phyloP scores from a whole-genome alignment of 2,888 invertebrate genomes.

The Phymatocera aterrima region DNA sequence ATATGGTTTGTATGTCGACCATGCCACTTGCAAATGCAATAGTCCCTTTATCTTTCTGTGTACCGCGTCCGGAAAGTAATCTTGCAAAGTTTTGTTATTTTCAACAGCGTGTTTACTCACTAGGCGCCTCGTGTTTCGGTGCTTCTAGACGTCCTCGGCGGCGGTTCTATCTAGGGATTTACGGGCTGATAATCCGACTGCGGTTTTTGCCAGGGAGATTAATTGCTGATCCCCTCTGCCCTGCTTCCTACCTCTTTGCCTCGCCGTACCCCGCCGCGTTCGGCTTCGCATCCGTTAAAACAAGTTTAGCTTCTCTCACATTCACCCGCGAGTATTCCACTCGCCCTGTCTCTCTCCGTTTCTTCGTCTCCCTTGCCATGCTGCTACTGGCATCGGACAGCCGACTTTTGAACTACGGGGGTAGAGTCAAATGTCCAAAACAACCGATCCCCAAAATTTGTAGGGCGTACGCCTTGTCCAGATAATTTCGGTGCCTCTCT shows the following conservation, averaged over 20 bases:
- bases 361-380: not conserved
- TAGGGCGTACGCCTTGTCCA: constrained; percentile 28
- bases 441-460: constrained; percentile 44
- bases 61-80: constrained; percentile 37
- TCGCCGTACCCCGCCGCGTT: constrained; percentile 18
- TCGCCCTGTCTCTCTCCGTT: constrained; percentile 9
- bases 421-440: constrained; percentile 43
- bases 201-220: constrained; percentile 48
- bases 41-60: not conserved
- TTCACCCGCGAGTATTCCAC: not conserved
- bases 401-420: not conserved
- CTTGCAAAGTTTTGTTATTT: constrained; percentile 36
- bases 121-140: constrained; percentile 41
- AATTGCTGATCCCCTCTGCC: constrained; percentile 46
- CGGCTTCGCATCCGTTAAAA: constrained; percentile 8
- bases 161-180: constrained; percentile 47
- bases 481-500: constrained; percentile 33
- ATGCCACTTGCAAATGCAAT: not conserved
- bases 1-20: not conserved
- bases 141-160: constrained; percentile 25
- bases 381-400: constrained; percentile 20
- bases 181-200: constrained; percentile 49
- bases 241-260: constrained; percentile 23
- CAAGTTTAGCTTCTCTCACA: constrained; percentile 18
- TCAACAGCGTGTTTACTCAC: constrained; percentile 35